Base-by-base conservation (phyloP, 1,140 invertebrate genomes). In the Drosophila lini region DNA sequence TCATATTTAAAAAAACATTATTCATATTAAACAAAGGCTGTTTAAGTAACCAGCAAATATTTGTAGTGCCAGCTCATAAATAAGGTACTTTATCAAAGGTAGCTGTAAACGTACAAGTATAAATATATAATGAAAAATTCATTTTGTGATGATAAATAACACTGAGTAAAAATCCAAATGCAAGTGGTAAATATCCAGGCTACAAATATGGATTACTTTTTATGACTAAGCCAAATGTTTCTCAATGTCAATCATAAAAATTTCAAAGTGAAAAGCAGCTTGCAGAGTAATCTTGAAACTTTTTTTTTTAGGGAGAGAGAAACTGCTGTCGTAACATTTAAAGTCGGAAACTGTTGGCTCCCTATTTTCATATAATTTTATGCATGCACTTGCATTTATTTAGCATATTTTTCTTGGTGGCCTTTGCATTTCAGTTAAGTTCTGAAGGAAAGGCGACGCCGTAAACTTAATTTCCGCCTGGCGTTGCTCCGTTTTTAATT, bases 391-490 rank as follows among this genome's bases (percentile, higher is more conserved):
- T 45, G 83, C 80, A 67, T 88, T 88, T 88, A 83, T 78, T 88
- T 88, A 88, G 80, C 83, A 88, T 88, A 89, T 88, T 88, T 88
- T 75, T 60, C 67, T 47, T 42, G 76, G 44, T 81, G 78, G 67
- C 78, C 74, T 86, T 86, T 77, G 82, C 80, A 88, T 76, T 69
- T 44, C 63, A 22, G 22, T 34, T 50, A 22, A 13, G 31, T 32
- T 82, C 56, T 58, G 59, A 56, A 61, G 53, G 47, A 48, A 44
- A 75, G 78, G 71, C 71, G 62, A 67, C 57, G 58, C 74, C 80
- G 75, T 88, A 82, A 89, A 89, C 84, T 89, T 89, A 89, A 89
- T 89, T 89, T 89, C 84, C 84, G 77, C 73, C 78, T 61, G 69
- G 44, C 75, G 70, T 60, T 76, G 79, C 64, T 73, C 62, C 74